Conservation (phyloP, 2,888 invertebrate genomes). For the Brenthis hecate region DNA sequence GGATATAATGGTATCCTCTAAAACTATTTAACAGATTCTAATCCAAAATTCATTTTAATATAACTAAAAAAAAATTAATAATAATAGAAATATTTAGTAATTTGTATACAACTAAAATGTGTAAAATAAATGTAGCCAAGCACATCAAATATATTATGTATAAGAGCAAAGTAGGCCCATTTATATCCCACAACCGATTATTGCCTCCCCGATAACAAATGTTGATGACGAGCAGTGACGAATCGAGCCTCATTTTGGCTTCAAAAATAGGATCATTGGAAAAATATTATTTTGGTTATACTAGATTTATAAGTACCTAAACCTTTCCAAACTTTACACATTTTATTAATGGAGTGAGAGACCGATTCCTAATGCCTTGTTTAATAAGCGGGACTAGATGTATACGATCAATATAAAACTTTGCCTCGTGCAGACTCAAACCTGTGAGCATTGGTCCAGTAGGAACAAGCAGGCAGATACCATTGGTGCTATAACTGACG, state of each 20-base stretch:
- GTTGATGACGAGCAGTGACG: conserved; percentile 20
- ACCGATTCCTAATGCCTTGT: no score
- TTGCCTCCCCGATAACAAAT: conserved; percentile 20
- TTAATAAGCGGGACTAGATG: no score
- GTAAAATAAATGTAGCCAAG: conserved; percentile 3
- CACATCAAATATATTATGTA: conserved; percentile 18
- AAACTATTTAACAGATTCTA: no score
- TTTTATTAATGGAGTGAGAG: no score
- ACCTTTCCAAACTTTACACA: no score
- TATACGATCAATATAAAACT: no score
- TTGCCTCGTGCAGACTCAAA: no score
- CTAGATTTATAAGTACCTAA: neutral
- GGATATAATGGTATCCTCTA: no score
- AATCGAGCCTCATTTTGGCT: conserved; percentile 7
- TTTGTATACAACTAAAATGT: neutral
- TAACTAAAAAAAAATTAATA: neutral
- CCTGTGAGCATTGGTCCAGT: no score
- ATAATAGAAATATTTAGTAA: neutral
- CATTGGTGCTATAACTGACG: no score
- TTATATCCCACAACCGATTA: conserved; percentile 18
- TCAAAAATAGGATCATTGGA: conserved; percentile 1
- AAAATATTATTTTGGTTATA: neutral
- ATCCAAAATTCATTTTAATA: neutral
- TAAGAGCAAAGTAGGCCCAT: conserved; percentile 12
- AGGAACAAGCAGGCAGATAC: no score